Conservation (phyloP, 2,888 invertebrate genomes). For the Ganaspis brasiliensis region DNA sequence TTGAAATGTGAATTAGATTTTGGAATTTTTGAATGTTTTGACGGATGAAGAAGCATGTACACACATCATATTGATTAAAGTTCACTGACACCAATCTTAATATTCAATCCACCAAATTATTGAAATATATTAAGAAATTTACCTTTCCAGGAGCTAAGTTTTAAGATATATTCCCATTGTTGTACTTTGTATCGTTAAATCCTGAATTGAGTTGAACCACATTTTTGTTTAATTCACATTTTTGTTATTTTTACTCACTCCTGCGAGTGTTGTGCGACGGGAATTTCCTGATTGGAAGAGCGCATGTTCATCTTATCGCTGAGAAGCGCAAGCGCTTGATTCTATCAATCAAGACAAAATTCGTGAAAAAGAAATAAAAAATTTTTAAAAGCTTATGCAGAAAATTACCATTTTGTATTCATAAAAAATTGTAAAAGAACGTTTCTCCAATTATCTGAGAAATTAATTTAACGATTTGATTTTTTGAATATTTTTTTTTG, state of each 20-base stretch:
- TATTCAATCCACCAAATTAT: neutral
- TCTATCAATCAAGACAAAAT: neutral
- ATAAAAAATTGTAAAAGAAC: too few relatives aligned
- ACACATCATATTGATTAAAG: conserved; percentile 32
- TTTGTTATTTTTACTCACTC: conserved; percentile 55
- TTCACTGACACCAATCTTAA: neutral
- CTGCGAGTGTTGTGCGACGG: conserved; percentile 28
- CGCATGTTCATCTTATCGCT: conserved; percentile 49
- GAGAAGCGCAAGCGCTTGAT: conserved; percentile 56
- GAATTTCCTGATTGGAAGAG: conserved; percentile 55
- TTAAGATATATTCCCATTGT: conserved; percentile 40
- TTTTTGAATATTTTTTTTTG: too few relatives aligned
- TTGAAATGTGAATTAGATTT: too few relatives aligned
- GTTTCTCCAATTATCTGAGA: too few relatives aligned
- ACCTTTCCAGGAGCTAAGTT: conserved; percentile 53
- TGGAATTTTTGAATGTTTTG: too few relatives aligned
- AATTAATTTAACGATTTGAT: too few relatives aligned
- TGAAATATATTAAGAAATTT: conserved; percentile 11
- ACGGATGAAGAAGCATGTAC: neutral
- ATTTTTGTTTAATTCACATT: conserved; percentile 48
- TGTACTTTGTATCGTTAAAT: conserved; percentile 34
- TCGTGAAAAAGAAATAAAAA: neutral
- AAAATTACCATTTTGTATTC: too few relatives aligned
- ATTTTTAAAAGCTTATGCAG: too few relatives aligned
- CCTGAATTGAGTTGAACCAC: conserved; percentile 44